Evolutionary conservation across 1,140 invertebrate genomes (phyloP), one percentile per base, ranked within the genome.

Genomic region (Onthophagus taurus): DNA sequence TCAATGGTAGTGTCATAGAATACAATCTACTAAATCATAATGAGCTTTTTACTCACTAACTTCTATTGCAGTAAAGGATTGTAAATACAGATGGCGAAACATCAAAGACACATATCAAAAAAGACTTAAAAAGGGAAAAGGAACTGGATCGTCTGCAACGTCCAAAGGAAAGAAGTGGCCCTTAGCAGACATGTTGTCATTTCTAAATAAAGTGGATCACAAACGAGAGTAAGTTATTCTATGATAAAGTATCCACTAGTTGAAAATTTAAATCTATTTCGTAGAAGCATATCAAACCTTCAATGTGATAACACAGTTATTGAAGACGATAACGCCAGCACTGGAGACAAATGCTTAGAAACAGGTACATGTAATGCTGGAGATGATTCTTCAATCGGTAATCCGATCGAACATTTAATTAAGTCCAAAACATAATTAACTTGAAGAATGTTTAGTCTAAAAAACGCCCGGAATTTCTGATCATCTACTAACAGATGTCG

Each of bases 81-180:
- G 23, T 26, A 26, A n/a, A 7, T 7, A 26, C 6, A 6, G 23
- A 26, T 26, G 23, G 23, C 14, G 31, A 13, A 33, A 33, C 14
- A 33, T 33, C 14, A 33, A 33, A 14, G 31, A 33, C 31, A 33
- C 31, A 6, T 33, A 33, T 16, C 6, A 33, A 6, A 33, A 33
- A 33, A 6, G 31, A 16, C 6, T 7, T 7, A 26, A 26, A n/a
- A 26, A 26, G n/a, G 23, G 23, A 33, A 33, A 33, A 33, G 31
- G 31, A 6, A 33, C 31, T 33, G 31, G 31, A 7, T 9, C 31
- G 6, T 33, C 23, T 6, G 23, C 23, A 6, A 7, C 23, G 6
- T 6, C 6, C n/a, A 26, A 26, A 26, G 6, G 6, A 7, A n/a
- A 26, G 23, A 26, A 26, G n/a, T 26, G 23, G 23, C 6, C 23